These are phyloP conservation scores for Aotus griseimembra DNA, from an alignment of 2,797 vertebrate genomes.

Conservation along the genomic window DNA sequence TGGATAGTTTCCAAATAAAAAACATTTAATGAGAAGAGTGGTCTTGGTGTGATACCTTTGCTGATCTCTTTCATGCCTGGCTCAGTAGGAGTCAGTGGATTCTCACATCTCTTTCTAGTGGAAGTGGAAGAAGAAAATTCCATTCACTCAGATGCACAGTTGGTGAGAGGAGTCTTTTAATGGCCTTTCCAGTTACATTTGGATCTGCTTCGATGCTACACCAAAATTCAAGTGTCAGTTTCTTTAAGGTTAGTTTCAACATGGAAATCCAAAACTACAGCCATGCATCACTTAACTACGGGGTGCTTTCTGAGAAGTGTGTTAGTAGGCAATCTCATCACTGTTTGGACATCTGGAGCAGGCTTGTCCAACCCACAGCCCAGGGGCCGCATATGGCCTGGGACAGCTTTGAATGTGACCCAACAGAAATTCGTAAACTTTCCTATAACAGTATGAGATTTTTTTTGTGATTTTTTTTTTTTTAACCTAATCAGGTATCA, in stretches of 20 bases:
- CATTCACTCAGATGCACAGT: background rate
- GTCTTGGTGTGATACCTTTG: background rate
- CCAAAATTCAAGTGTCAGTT: accelerated
- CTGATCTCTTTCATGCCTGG: background rate
- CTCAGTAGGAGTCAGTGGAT: background rate
- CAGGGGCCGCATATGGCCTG: background rate
- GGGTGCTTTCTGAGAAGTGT: background rate
- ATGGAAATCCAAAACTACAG: background rate
- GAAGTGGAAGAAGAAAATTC: background rate
- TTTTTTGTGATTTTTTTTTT: too few relatives aligned
- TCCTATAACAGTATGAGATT: background rate
- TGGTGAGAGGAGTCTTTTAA: background rate
- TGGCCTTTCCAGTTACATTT: too few relatives aligned
- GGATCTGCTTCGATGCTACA: accelerated
- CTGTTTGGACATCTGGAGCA: background rate
- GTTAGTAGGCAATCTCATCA: background rate
- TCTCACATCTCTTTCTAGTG: background rate
- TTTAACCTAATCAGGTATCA: background rate
- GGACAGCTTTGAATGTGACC: background rate
- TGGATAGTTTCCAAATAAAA: background rate
- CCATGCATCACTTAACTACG: accelerated
- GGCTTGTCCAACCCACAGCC: too few relatives aligned
- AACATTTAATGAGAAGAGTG: background rate
- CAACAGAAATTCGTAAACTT: background rate
- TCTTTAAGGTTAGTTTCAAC: background rate